phyloP scores from a whole-genome alignment of 2,113 vertebrate genomes.

The Leptobrachium ailaonicum region DNA sequence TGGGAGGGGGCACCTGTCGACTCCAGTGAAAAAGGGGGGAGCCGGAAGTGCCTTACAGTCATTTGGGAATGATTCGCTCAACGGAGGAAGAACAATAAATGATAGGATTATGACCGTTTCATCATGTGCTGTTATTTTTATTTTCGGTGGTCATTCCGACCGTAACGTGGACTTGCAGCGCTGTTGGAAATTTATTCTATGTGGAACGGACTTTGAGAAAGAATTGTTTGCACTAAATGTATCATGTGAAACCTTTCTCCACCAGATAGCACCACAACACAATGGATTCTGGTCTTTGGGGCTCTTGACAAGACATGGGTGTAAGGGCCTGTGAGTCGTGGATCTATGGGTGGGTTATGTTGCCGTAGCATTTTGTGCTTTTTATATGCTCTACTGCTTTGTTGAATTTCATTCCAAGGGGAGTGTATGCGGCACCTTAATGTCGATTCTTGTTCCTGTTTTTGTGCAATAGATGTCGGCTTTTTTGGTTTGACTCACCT shows the following conservation, averaged over 20 bases:
- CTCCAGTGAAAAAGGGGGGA: conserved; percentile 6
- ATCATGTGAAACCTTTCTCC: conserved; percentile 1
- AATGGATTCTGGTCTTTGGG: too few species aligned
- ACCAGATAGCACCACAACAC: too few species aligned
- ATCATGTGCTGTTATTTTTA: not conserved
- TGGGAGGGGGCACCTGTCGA: not conserved
- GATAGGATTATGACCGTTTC: not conserved
- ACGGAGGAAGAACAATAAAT: not conserved
- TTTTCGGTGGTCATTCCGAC: not conserved
- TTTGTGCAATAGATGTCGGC: too few species aligned
- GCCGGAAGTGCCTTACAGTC: conserved; percentile 34
- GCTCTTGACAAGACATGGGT: too few species aligned
- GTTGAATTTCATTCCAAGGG: too few species aligned
- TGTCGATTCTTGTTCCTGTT: too few species aligned
- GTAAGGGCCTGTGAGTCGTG: too few species aligned
- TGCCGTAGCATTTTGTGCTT: too few species aligned
- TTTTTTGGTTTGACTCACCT: too few species aligned
- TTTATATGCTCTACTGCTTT: too few species aligned
- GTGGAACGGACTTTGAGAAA: not conserved
- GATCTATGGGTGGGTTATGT: too few species aligned
- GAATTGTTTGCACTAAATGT: conserved; percentile 22
- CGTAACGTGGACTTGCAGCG: not conserved
- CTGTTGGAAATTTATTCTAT: not conserved
- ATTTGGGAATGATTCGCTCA: not conserved
- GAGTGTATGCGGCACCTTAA: too few species aligned